phyloP scores from a whole-genome alignment of 2,888 invertebrate species.

The Nebria brevicollis region DNA sequence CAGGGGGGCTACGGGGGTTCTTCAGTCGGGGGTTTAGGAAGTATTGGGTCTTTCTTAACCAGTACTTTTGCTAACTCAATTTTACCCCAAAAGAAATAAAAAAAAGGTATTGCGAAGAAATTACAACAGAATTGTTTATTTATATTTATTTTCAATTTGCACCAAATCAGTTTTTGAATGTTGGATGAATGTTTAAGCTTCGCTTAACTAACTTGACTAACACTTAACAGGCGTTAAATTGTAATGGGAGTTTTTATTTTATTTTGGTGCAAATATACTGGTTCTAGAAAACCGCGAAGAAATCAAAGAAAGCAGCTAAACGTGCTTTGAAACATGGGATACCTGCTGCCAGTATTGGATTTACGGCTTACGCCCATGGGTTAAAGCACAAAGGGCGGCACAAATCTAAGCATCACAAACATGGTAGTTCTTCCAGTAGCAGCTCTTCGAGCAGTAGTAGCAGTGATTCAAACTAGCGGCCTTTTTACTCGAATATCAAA shows the following conservation, averaged over 20 bases:
- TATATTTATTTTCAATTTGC: slow-evolving; percentile 28
- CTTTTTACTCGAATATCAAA: background rate
- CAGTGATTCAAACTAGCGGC: slow-evolving; percentile 43
- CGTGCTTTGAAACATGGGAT: slow-evolving; percentile 63
- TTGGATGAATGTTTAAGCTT: background rate
- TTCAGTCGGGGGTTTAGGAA: slow-evolving; percentile 59
- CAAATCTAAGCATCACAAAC: slow-evolving; percentile 20
- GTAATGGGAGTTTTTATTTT: slow-evolving; percentile 10
- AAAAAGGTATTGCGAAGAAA: slow-evolving; percentile 25
- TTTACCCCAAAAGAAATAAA: background rate
- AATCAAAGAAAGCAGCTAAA: slow-evolving; percentile 53
- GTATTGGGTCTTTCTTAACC: slow-evolving; percentile 57
- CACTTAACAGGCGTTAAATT: background rate
- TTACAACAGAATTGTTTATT: background rate
- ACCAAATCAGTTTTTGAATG: slow-evolving; percentile 26
- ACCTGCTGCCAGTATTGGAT: slow-evolving; percentile 62
- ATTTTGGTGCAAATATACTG: slow-evolving; percentile 36
- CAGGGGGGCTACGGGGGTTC: slow-evolving; percentile 41
- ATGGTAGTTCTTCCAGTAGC: slow-evolving; percentile 44
- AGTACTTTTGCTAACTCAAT: slow-evolving; percentile 29
- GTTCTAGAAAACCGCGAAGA: slow-evolving; percentile 22
- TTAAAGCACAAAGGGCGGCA: slow-evolving; percentile 52
- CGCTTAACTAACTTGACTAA: slow-evolving; percentile 28
- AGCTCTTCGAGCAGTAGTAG: slow-evolving; percentile 48
- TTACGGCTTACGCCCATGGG: slow-evolving; percentile 70